Evolutionary conservation across 2,888 invertebrate species (phyloP).

Genomic region (Unio delphinus): DNA sequence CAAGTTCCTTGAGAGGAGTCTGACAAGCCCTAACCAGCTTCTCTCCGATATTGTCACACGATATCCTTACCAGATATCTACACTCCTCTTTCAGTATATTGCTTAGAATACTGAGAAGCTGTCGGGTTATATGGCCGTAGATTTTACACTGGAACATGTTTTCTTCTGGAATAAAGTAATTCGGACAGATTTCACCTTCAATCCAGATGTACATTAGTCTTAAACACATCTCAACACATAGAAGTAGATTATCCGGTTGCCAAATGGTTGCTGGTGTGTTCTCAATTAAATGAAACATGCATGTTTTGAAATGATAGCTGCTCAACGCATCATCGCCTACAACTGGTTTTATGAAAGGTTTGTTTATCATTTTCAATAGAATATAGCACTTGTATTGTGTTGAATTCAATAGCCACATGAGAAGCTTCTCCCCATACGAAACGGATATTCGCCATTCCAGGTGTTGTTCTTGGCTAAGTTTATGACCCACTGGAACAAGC

Average conservation of each 20-base stretch:
- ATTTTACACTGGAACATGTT: conserved; percentile 1
- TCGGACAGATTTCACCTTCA: neutral
- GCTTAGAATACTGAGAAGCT: too few relatives aligned
- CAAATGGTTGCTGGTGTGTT: neutral
- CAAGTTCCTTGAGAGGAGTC: too few relatives aligned
- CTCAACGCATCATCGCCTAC: neutral
- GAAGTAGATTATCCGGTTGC: conserved; percentile 1
- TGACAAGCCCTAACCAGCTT: too few relatives aligned
- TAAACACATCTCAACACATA: conserved; percentile 1
- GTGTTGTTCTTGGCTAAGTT: neutral
- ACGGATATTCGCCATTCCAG: conserved; percentile 5
- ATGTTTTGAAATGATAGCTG: conserved; percentile 3
- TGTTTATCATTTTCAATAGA: conserved; percentile 2
- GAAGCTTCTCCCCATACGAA: neutral
- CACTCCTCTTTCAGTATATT: too few relatives aligned
- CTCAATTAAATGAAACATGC: conserved; percentile 3
- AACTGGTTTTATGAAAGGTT: neutral
- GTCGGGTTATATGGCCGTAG: too few relatives aligned
- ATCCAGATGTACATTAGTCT: neutral
- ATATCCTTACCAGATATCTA: too few relatives aligned
- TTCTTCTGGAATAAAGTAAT: conserved; percentile 6
- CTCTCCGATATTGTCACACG: too few relatives aligned
- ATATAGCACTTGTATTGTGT: conserved; percentile 7
- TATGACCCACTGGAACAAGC: conserved; percentile 1
- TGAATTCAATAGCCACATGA: neutral